Conservation (phyloP, 2,888 invertebrate genomes). For the Drosophila meridiana region DNA sequence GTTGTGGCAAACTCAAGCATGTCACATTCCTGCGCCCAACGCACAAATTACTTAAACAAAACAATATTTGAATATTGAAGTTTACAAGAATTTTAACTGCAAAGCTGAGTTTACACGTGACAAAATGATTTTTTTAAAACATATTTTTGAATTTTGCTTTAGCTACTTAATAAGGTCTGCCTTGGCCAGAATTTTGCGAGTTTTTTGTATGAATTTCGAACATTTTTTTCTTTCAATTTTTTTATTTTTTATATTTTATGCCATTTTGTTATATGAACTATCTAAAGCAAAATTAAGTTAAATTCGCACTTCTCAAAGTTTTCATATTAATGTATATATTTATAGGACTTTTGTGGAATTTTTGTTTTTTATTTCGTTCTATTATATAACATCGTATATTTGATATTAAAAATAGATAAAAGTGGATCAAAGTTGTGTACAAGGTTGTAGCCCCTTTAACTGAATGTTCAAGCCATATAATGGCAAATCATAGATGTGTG, state of each 20-base stretch:
- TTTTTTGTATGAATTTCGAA: background rate
- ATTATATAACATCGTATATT: background rate
- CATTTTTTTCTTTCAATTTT: background rate
- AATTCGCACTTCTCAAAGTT: background rate
- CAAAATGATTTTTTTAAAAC: background rate
- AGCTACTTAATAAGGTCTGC: background rate
- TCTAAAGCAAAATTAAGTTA: background rate
- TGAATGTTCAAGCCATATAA: slow-evolving; percentile 3
- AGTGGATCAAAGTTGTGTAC: background rate
- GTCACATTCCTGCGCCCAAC: slow-evolving; percentile 73
- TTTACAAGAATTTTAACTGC: slow-evolving; percentile 23
- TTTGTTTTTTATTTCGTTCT: background rate
- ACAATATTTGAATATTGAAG: slow-evolving; percentile 20
- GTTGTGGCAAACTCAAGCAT: slow-evolving; percentile 53
- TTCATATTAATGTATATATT: background rate
- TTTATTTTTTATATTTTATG: background rate
- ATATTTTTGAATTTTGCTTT: background rate
- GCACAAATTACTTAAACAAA: slow-evolving; percentile 72
- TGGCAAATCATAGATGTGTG: background rate
- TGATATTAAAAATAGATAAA: background rate
- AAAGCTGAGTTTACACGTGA: slow-evolving; percentile 31
- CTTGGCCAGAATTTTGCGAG: background rate
- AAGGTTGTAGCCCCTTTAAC: background rate
- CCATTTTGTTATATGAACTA: background rate
- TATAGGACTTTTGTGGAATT: background rate